Evolutionary conservation across 2,113 vertebrate species (phyloP), one percentile per base, ranked within the genome.

Genomic region (Alethe diademata): DNA sequence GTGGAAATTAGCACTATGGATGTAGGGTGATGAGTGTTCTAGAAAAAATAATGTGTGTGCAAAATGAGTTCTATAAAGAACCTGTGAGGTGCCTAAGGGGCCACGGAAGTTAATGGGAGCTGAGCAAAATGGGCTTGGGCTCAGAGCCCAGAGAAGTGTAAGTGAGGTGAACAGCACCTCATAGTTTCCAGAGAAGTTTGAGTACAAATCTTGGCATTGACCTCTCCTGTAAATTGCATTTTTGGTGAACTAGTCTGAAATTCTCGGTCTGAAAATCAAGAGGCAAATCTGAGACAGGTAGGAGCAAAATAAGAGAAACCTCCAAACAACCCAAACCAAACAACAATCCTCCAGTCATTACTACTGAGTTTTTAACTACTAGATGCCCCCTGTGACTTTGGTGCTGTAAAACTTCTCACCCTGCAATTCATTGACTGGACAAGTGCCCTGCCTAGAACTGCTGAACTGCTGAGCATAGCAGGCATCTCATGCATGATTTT

Each of bases 381-480:
- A 19, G 50, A 54, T 13, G 28, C 20, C 14, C 8, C 26, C 51
- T 80, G 33, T 47, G 78, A 11, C 25, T 62, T 14, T 7, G 8
- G 33, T 19, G 6, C 47, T 80, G 11, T 83, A 22, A 31, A 83
- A 50, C 26, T 64, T 48, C 24, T 72, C n/a, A 17, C 16, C 1
- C 1, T 0, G 2, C 6, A 5, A 6, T 81, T 78, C 42, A 16
- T 9, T 1, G 33, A 3, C 54, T 74, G 64, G 15, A 20, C 0
- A 0, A 73, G 12, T 13, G 14, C 53, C 74, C 67, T 8, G 11
- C 61, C 35, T 28, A 10, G 54, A 80, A 42, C 6, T 79, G 80
- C 40, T 26, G 74, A 79, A 23, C 7, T 79, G 78, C 25, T 3
- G 4, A 1, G 7, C 35, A 33, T 42, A 58, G 58, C 33, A 76